Conservation (phyloP, 2,888 invertebrate species). For the Papilio demoleus region DNA sequence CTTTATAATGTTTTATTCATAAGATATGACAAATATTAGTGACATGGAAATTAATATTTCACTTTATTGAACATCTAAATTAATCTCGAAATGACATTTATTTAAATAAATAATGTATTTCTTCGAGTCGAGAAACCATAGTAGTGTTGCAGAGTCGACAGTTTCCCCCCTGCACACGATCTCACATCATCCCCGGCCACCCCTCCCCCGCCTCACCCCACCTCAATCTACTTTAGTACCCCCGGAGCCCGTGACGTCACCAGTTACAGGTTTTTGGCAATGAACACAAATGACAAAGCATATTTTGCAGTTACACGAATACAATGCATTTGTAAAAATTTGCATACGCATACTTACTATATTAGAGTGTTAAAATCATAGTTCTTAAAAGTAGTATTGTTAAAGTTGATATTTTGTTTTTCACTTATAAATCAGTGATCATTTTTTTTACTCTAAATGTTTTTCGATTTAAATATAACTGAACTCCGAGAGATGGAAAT, state of each 20-base stretch:
- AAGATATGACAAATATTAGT: too few species aligned
- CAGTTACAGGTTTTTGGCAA: conserved; percentile 70
- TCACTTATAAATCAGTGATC: too few species aligned
- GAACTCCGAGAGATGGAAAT: not conserved
- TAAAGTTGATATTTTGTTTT: too few species aligned
- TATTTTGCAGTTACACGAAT: conserved; percentile 51
- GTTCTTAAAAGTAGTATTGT: too few species aligned
- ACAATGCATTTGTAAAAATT: conserved; percentile 29
- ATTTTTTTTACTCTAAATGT: not conserved
- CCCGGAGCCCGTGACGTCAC: conserved; percentile 77
- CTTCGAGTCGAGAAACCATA: conserved; percentile 39
- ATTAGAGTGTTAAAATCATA: too few species aligned
- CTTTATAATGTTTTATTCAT: too few species aligned
- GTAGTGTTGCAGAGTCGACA: conserved; percentile 60
- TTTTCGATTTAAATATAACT: not conserved
- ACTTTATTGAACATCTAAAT: not conserved
- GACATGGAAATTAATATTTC: too few species aligned
- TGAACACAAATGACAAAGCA: conserved; percentile 70
- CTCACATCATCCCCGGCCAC: conserved; percentile 55
- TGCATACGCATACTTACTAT: conserved; percentile 42
- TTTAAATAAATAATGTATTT: not conserved
- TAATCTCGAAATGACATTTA: not conserved
- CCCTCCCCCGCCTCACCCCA: conserved; percentile 57
- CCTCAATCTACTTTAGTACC: conserved; percentile 72
- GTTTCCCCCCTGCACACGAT: conserved; percentile 56